Percentiles rank a stretch among this genome's conserved stretches.
Evolutionary conservation across 2,797 vertebrate genomes (phyloP).

Genomic region (Sebastes dallii): DNA sequence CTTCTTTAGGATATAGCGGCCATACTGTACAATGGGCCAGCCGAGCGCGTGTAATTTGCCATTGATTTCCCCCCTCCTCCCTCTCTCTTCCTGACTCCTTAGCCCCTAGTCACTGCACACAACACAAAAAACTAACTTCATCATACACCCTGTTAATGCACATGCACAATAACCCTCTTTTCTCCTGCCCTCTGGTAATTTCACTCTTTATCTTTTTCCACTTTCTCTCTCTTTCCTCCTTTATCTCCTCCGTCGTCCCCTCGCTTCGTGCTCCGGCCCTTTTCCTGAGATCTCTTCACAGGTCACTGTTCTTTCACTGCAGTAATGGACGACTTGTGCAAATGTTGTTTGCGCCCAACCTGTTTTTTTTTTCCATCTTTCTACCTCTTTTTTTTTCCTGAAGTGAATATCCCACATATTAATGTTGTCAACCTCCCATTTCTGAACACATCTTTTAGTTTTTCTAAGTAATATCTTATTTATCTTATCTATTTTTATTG

Average conservation of each 20-base stretch:
- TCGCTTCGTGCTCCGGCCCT: conserved; percentile 32
- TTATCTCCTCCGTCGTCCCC: conserved; percentile 42
- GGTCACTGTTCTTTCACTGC: conserved; percentile 84
- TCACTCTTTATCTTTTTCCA: conserved; percentile 79
- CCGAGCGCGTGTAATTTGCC: conserved; percentile 92
- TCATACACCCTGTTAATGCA: conserved; percentile 89
- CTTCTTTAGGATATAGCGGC: conserved; percentile 89
- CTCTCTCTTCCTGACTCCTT: conserved; percentile 83
- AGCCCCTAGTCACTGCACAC: conserved; percentile 89
- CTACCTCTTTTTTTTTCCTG: not conserved
- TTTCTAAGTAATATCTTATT: not conserved
- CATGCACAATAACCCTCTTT: conserved; percentile 86
- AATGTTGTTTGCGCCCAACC: conserved; percentile 29
- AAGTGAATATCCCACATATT: not conserved
- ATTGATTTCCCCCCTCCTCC: conserved; percentile 87
- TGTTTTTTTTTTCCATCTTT: not conserved
- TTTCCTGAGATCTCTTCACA: conserved; percentile 85
- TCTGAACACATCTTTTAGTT: not conserved
- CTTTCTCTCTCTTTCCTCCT: conserved; percentile 63
- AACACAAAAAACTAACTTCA: conserved; percentile 86
- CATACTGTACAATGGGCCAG: conserved; percentile 90
- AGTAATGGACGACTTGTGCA: conserved; percentile 60
- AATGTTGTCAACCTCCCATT: not conserved
- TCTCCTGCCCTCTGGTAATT: conserved; percentile 86
- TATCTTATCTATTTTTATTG: not conserved